These are phyloP conservation scores for Phrynocephalus guinanensis DNA, from an alignment of 2,797 vertebrate species.

Conservation along the genomic window DNA sequence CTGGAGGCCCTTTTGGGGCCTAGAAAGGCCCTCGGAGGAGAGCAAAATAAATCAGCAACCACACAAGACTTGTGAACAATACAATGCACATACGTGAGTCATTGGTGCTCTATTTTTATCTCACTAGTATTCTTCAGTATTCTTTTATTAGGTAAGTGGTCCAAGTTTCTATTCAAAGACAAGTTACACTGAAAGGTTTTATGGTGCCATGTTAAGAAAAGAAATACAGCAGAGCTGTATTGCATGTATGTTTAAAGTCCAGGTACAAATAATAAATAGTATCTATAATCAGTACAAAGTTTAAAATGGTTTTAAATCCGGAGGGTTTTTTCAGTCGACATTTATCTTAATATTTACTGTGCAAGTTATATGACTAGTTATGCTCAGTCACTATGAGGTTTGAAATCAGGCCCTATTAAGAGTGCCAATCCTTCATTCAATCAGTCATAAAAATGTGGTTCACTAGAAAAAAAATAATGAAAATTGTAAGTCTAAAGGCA, in stretches of 20 bases:
- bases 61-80: constrained; percentile 64
- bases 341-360: constrained; percentile 49
- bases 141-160: constrained; percentile 56
- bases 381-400: constrained; percentile 60
- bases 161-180: constrained; percentile 57
- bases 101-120: constrained; percentile 58
- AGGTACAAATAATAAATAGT: constrained; percentile 61
- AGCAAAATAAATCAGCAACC: constrained; percentile 62
- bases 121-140: constrained; percentile 54
- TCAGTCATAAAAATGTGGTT: constrained; percentile 71
- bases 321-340: constrained; percentile 39
- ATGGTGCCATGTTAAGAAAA: constrained; percentile 47
- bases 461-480: constrained; percentile 69
- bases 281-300: constrained; percentile 43
- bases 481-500: constrained; percentile 83
- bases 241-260: constrained; percentile 60
- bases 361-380: constrained; percentile 62
- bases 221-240: constrained; percentile 45
- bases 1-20: too few species aligned
- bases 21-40: constrained; percentile 2
- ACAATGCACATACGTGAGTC: constrained; percentile 35
- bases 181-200: constrained; percentile 44
- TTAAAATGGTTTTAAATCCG: constrained; percentile 48
- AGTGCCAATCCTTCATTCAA: constrained; percentile 70
- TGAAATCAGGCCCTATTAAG: constrained; percentile 54